Evolutionary conservation across 2,113 vertebrate species (phyloP), one percentile per base, ranked within the genome.

Genomic region (Oreochromis niloticus): DNA sequence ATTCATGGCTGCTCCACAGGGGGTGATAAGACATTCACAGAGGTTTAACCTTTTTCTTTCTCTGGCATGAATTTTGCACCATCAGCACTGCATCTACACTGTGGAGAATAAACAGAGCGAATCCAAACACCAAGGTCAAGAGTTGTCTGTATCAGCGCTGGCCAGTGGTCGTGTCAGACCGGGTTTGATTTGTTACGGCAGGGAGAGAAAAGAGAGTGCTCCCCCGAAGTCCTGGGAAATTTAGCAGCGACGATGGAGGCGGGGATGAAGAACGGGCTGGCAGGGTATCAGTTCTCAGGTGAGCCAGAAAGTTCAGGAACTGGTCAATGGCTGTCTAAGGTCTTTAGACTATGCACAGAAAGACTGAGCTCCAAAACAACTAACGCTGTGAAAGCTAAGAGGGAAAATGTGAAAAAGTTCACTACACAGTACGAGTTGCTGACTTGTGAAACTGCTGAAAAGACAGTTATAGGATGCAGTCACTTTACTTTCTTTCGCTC

Each of bases 161-260:
- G 90, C 88, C 81, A 89, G 86, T 48, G 54, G 82, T 80, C 6
- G 24, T 78, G 88, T 85, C 86, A 89, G 86, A 55, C 73, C 1
- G 14, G 41, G 17, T 59, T 85, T 92, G 91, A 94, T 94, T 94
- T 95, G 90, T 91, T 90, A 66, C 61, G 46, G 87, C 80, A 82
- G 91, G 85, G 90, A 85, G 63, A 91, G 80, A 90, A 87, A 91
- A 81, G 83, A 91, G 73, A 91, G 68, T 80, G 87, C 90, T 88
- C 83, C 88, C 43, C 85, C 55, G 57, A 83, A 88, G 91, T 92
- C 89, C 91, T 95, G 94, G 94, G 93, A 95, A 95, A 93, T 86
- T 90, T 81, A 90, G 90, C 84, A 83, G 84, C 34, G 71, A 78
- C 1, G 79, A 89, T 71, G 59, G 81, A 86, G 59, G 52, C 50